A percentile compares a stretch with the other conserved stretches of the same genome.
Conservation (phyloP, 2,797 vertebrate genomes). For the Lacerta agilis region DNA sequence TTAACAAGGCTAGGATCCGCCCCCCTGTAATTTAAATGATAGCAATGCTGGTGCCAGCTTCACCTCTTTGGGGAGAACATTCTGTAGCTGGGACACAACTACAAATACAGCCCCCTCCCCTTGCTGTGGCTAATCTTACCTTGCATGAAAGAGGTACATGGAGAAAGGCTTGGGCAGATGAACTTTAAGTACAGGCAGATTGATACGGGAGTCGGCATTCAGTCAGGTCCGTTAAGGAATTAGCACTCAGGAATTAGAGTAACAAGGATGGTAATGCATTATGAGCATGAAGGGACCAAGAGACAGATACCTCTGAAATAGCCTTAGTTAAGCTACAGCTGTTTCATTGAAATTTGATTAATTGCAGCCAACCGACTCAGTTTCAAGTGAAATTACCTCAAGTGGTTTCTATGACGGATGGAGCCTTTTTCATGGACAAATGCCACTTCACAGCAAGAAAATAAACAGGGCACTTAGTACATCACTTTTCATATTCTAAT, state of each 20-base stretch:
- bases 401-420: background rate
- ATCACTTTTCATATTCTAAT: background rate
- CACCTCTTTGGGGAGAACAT: too few relatives aligned
- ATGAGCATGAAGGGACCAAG: background rate
- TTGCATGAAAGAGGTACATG: background rate
- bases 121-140: too few relatives aligned
- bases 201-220: background rate
- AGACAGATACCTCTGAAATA: background rate
- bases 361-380: background rate
- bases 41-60: too few relatives aligned
- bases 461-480: conserved; percentile 9
- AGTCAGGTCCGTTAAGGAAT: conserved; percentile 10
- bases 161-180: background rate
- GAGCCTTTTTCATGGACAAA: conserved; percentile 34
- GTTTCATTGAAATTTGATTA: conserved; percentile 8
- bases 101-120: too few relatives aligned
- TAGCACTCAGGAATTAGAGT: conserved; percentile 1
- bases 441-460: conserved; percentile 11
- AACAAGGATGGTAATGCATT: conserved; percentile 4
- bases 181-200: background rate
- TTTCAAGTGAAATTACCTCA: conserved; percentile 47
- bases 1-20: too few relatives aligned
- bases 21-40: too few relatives aligned
- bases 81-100: too few relatives aligned
- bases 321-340: conserved; percentile 1